These are phyloP conservation scores for Pinna nobilis DNA, from an alignment of 1,140 invertebrate species.

Conservation along the genomic window DNA sequence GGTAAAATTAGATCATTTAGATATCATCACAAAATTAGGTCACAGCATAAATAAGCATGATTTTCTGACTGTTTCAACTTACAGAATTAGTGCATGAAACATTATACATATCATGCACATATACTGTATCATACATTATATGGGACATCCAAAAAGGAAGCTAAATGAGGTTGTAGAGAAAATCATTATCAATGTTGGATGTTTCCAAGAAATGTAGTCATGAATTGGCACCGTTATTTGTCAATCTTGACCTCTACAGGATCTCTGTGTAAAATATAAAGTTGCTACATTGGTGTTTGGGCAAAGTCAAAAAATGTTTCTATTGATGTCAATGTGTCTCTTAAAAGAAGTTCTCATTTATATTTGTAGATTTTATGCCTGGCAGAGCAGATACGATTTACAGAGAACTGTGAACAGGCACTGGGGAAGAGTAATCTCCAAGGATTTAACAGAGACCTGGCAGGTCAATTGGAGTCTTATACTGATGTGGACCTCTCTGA, in stretches of 20 bases:
- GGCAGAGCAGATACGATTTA: conserved; percentile 85
- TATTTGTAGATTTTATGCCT: conserved; percentile 82
- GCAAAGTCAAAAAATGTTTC: no score
- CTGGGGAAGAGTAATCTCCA: conserved; percentile 82
- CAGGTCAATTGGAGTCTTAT: conserved; percentile 80
- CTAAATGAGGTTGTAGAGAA: no score
- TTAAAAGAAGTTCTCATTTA: no score
- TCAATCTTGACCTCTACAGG: no score
- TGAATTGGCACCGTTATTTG: no score
- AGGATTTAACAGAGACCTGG: conserved; percentile 75
- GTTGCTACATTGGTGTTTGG: background rate
- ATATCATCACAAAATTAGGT: background rate
- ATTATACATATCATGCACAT: background rate
- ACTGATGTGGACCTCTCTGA: conserved; percentile 77
- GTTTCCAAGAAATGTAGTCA: no score
- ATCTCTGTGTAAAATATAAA: background rate
- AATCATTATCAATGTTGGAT: no score
- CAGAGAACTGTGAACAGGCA: conserved; percentile 87
- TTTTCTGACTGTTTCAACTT: background rate
- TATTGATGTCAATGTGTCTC: no score
- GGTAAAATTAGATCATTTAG: conserved; percentile 53
- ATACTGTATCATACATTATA: no score
- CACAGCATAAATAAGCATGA: background rate
- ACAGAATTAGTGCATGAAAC: background rate
- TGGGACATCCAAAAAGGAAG: no score